Percentiles rank a stretch among this genome's conserved stretches.
phyloP scores from a whole-genome alignment of 35 echinoderm and acorn worm species.

The Lytechinus pictus region DNA sequence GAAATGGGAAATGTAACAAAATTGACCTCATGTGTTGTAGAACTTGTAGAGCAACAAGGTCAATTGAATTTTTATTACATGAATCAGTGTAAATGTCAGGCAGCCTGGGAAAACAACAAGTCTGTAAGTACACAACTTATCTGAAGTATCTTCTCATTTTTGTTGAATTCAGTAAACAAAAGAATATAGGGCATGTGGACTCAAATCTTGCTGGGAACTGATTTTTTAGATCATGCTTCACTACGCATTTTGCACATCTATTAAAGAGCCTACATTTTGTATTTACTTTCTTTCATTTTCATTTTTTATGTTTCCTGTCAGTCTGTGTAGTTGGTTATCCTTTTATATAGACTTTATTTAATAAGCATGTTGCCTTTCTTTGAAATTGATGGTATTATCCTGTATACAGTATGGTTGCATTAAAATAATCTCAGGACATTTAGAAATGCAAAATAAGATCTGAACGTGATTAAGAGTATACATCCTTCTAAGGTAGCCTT shows the following conservation, averaged over 20 bases:
- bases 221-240: background rate
- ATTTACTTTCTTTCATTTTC: background rate
- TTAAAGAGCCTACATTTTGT: background rate
- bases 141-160: background rate
- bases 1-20: slow-evolving; percentile 10
- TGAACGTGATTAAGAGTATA: background rate
- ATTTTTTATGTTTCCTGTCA: background rate
- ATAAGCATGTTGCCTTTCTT: too few relatives aligned
- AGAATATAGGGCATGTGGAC: background rate
- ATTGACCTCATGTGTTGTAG: background rate
- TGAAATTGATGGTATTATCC: too few relatives aligned
- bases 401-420: background rate
- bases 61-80: background rate
- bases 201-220: background rate
- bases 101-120: background rate
- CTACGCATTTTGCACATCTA: background rate
- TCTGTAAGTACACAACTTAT: background rate
- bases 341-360: too few relatives aligned
- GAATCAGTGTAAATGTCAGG: background rate
- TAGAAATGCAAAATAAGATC: background rate
- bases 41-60: background rate
- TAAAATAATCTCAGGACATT: background rate
- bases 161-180: background rate
- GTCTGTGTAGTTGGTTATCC: too few relatives aligned
- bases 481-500: background rate